Conservation (phyloP, 2,797 vertebrate genomes). For the Falco naumanni region DNA sequence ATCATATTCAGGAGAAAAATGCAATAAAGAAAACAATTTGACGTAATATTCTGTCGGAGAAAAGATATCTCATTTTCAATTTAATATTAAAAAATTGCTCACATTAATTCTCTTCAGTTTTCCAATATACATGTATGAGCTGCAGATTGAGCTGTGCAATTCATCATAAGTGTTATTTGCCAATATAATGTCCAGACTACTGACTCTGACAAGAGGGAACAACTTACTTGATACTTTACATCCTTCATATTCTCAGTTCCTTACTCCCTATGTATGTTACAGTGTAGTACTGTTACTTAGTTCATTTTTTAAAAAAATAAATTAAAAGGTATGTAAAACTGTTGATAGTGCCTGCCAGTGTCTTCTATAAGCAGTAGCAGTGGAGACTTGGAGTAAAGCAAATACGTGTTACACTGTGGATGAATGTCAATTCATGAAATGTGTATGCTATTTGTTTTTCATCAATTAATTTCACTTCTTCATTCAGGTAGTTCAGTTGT, state of each 20-base stretch:
- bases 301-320: neutral
- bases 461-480: neutral
- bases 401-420: neutral
- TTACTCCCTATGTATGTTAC: neutral
- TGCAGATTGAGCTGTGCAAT: slow-evolving; percentile 65
- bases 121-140: slow-evolving; percentile 74
- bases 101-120: slow-evolving; percentile 69
- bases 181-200: slow-evolving; percentile 57
- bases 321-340: neutral
- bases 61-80: slow-evolving; percentile 72
- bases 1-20: slow-evolving; percentile 66
- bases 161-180: slow-evolving; percentile 68
- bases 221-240: slow-evolving; percentile 56
- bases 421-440: neutral
- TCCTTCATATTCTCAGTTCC: slow-evolving; percentile 3
- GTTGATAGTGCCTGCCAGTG: neutral
- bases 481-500: neutral
- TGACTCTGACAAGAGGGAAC: slow-evolving; percentile 60
- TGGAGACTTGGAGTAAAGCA: neutral
- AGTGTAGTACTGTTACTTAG: neutral
- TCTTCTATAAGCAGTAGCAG: neutral
- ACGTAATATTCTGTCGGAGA: slow-evolving; percentile 67
- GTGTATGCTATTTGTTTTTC: neutral
- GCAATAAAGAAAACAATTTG: slow-evolving; percentile 67
- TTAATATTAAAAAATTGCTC: slow-evolving; percentile 72